phyloP scores from a whole-genome alignment of 2,797 vertebrate genomes.

The Erethizon dorsatum region DNA sequence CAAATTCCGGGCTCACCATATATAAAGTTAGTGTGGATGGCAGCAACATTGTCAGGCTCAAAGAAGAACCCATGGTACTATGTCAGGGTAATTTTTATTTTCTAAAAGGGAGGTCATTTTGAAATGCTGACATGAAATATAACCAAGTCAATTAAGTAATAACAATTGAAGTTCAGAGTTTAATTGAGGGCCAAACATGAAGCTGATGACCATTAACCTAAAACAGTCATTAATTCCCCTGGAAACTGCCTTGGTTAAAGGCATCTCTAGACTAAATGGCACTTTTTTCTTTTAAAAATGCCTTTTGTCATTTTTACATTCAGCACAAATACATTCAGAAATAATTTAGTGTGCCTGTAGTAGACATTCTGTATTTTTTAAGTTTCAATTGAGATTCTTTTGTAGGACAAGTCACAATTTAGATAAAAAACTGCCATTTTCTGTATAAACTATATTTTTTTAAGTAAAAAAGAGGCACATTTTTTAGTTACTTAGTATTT shows the following conservation, averaged over 20 bases:
- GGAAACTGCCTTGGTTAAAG: constrained; percentile 83
- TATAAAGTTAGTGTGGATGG: not conserved
- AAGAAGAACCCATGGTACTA: constrained; percentile 66
- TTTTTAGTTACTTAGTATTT: not conserved
- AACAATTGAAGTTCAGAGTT: constrained; percentile 89
- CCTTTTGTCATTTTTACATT: constrained; percentile 70
- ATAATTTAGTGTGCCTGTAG: not conserved
- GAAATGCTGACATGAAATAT: constrained; percentile 88
- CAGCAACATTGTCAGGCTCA: constrained; percentile 66
- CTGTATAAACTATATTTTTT: not conserved
- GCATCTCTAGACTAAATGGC: constrained; percentile 77
- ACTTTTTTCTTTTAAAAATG: not conserved
- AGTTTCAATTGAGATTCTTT: constrained; percentile 62
- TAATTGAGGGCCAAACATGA: constrained; percentile 89
- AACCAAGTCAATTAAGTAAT: constrained; percentile 90
- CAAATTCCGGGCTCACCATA: constrained; percentile 70
- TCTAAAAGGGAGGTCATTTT: constrained; percentile 86
- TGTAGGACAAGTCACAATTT: constrained; percentile 33
- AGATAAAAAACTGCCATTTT: constrained; percentile 1
- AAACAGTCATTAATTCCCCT: constrained; percentile 86
- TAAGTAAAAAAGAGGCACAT: constrained; percentile 15
- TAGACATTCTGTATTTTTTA: not conserved
- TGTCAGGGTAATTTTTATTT: constrained; percentile 84
- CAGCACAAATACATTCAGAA: constrained; percentile 55
- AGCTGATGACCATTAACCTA: constrained; percentile 88